Conservation (phyloP, 2,113 vertebrate genomes). For the Psittacus erithacus region DNA sequence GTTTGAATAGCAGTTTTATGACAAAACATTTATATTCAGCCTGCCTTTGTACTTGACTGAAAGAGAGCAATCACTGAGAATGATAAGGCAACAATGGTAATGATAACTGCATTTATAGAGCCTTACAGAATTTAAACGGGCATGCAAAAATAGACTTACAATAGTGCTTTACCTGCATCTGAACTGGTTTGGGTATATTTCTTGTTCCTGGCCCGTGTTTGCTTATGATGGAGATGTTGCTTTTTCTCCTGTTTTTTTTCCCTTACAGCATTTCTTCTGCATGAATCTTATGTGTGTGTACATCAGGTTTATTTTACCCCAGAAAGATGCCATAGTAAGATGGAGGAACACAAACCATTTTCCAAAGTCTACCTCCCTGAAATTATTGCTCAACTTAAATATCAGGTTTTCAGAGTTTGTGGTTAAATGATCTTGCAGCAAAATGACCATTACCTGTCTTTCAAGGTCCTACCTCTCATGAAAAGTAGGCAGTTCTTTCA, state of each 20-base stretch:
- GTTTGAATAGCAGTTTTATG: slow-evolving; percentile 81
- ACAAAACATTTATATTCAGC: slow-evolving; percentile 81
- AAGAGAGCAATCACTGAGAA: slow-evolving; percentile 75
- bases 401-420: slow-evolving; percentile 12
- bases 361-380: slow-evolving; percentile 12
- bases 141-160: slow-evolving; percentile 51
- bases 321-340: background rate
- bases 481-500: slow-evolving; percentile 17
- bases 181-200: slow-evolving; percentile 21
- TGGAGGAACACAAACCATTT: background rate
- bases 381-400: slow-evolving; percentile 23
- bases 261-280: background rate
- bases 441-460: slow-evolving; percentile 7
- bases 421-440: background rate
- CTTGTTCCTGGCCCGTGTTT: background rate
- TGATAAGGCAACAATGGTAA: slow-evolving; percentile 76
- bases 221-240: background rate
- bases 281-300: background rate
- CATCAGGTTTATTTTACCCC: background rate
- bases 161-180: slow-evolving; percentile 45
- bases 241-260: background rate
- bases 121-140: slow-evolving; percentile 63
- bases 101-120: slow-evolving; percentile 77
- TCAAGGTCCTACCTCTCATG: background rate
- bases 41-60: slow-evolving; percentile 76